Conservation (phyloP, 2,888 invertebrate genomes). For the Cecidostiba fungosa region DNA sequence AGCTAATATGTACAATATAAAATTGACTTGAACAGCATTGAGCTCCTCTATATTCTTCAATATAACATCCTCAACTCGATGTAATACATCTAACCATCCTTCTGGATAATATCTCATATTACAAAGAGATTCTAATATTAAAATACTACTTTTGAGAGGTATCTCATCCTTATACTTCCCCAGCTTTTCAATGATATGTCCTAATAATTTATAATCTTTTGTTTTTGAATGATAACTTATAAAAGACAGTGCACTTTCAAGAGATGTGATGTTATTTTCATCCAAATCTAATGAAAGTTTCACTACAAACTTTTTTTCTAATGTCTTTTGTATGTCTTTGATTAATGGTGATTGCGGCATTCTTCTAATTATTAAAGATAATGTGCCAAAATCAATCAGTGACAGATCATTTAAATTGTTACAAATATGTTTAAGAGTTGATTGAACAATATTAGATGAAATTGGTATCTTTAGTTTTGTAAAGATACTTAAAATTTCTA, state of each 20-base stretch:
- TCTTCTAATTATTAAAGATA: slow-evolving; percentile 6
- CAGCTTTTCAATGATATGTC: slow-evolving; percentile 16
- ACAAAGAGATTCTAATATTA: slow-evolving; percentile 30
- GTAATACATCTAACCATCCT: neutral
- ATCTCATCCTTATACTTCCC: slow-evolving; percentile 21
- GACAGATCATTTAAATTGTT: slow-evolving; percentile 7
- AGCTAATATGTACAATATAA: neutral
- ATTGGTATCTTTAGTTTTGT: neutral
- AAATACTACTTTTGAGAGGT: neutral
- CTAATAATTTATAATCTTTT: neutral
- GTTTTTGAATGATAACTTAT: neutral
- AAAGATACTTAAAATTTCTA: slow-evolving; percentile 10
- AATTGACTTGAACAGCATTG: slow-evolving; percentile 12
- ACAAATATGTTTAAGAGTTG: neutral
- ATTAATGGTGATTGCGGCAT: neutral
- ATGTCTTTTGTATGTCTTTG: neutral
- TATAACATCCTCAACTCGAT: slow-evolving; percentile 30
- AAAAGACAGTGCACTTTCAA: slow-evolving; percentile 30
- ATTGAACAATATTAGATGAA: neutral
- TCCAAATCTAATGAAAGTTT: slow-evolving; percentile 30
- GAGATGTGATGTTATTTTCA: slow-evolving; percentile 27
- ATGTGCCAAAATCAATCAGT: neutral
- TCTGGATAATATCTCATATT: neutral
- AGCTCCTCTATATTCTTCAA: slow-evolving; percentile 20
- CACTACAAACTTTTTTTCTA: slow-evolving; percentile 22